phyloP scores from a whole-genome alignment of 2,797 vertebrate genomes.

The Crocidura indochinensis region DNA sequence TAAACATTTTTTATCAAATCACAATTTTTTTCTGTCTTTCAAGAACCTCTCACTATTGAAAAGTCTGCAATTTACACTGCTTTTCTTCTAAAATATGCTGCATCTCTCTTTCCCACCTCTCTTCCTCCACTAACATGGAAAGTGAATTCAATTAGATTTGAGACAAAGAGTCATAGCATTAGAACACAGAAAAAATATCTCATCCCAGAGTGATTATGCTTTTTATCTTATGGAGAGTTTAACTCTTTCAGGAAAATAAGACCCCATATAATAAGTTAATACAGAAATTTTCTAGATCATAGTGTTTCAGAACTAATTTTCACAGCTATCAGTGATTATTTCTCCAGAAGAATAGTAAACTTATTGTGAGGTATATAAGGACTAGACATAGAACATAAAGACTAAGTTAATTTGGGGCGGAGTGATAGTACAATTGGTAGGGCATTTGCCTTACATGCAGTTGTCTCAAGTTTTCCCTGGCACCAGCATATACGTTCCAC shows the following conservation, averaged over 20 bases:
- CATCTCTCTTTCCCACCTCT: slow-evolving; percentile 43
- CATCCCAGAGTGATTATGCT: slow-evolving; percentile 84
- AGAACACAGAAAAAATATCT: slow-evolving; percentile 83
- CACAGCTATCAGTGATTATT: slow-evolving; percentile 7
- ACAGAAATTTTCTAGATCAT: slow-evolving; percentile 66
- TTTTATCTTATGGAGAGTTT: slow-evolving; percentile 78
- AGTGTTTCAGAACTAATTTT: slow-evolving; percentile 57
- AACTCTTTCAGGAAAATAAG: slow-evolving; percentile 78
- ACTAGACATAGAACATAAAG: slow-evolving; percentile 40
- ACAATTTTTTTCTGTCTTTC: slow-evolving; percentile 69
- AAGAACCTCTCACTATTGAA: slow-evolving; percentile 34
- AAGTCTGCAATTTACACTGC: slow-evolving; percentile 61
- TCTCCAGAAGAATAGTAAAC: slow-evolving; percentile 11
- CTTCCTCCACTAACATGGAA: slow-evolving; percentile 79
- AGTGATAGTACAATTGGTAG: too few species aligned
- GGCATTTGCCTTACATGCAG: too few species aligned
- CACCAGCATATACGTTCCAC: too few species aligned
- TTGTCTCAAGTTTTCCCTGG: too few species aligned
- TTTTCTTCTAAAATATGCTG: slow-evolving; percentile 73
- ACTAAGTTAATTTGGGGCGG: not conserved
- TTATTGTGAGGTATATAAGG: slow-evolving; percentile 17
- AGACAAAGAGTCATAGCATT: slow-evolving; percentile 86
- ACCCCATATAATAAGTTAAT: slow-evolving; percentile 62
- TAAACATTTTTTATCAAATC: slow-evolving; percentile 62
- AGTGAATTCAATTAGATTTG: slow-evolving; percentile 85